Base-by-base conservation (phyloP, 92 coral and sea anemone species). In the Heliopora coerulea region DNA sequence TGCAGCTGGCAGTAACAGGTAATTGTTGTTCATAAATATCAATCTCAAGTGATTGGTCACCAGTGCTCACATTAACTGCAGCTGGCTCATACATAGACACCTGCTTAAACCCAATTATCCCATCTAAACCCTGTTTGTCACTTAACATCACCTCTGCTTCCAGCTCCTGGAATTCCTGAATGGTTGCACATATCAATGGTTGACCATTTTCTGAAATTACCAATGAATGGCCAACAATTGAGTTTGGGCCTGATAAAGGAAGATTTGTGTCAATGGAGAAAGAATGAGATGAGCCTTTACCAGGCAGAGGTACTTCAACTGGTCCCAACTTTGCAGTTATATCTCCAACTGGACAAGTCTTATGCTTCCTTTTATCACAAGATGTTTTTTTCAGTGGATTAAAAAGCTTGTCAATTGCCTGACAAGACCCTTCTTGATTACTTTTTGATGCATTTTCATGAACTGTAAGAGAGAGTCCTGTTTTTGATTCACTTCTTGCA, bases 41-140 rank as follows among this genome's bases (percentile, higher is more conserved):
- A 44, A 67, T 67, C 42, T 12, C 6, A 25, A 15, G 19, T 44
- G 30, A 49, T 44, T 14, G 31, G 19, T 23, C 58, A 46, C 19
- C 49, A 29, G 34, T 39, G 48, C 58, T 67, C 31, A 88, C 77
- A 30, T 85, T 79, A 19, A 88, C 89, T 39, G 25, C 25, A 0
- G 91, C 86, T 42, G 91, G 88, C 59, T 90, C 96, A 79, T 90
- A 93, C 21, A 91, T 86, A 10, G 98, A 93, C 4, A 39, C 65
- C 39, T 93, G 98, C 3, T 84, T 74, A 50, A 93, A 88, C 57
- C 50, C 76, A 72, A 89, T 75, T 24, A 65, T 75, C 19, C 97
- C 97, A 48, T 59, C 59, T 0, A 93, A 86, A 32, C 91, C 96
- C n/a, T 83, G 87, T 27, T n/a, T 29, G 44, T 49, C 63, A 18